Percentiles rank a stretch among this genome's conserved stretches.
phyloP scores from a whole-genome alignment of 2,113 vertebrate species.

The Perccottus glenii region DNA sequence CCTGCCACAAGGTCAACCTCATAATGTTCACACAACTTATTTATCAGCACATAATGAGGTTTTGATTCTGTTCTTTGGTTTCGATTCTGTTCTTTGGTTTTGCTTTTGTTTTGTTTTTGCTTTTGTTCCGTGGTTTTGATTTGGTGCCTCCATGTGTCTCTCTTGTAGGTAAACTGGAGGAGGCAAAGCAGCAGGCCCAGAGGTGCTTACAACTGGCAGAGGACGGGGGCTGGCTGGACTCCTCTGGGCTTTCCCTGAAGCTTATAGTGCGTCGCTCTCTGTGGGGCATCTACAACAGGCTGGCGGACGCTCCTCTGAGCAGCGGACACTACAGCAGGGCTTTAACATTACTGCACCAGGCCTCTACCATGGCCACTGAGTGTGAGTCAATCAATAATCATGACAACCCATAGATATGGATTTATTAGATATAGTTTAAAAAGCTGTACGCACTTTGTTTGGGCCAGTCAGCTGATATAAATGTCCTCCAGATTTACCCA shows the following conservation, averaged over 20 bases:
- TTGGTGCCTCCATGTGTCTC: not conserved
- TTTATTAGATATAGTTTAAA: too few relatives aligned
- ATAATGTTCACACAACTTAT: too few relatives aligned
- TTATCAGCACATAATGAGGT: too few relatives aligned
- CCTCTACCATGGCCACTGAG: not conserved
- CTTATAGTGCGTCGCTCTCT: not conserved
- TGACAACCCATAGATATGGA: too few relatives aligned
- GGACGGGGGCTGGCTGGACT: constrained; percentile 32
- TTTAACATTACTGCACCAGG: constrained; percentile 27
- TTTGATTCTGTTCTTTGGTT: too few relatives aligned
- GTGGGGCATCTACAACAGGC: constrained; percentile 33
- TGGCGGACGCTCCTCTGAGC: constrained; percentile 3
- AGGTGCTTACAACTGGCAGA: constrained; percentile 7
- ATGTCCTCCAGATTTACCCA: too few relatives aligned
- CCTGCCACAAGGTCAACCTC: constrained; percentile 42
- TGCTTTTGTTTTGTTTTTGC: too few relatives aligned
- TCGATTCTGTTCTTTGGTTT: not conserved
- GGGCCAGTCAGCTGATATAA: too few relatives aligned
- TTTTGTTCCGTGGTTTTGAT: too few relatives aligned
- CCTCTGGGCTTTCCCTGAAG: constrained; percentile 15
- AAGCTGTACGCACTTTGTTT: too few relatives aligned
- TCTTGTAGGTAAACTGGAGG: constrained; percentile 42
- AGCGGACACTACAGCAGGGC: not conserved
- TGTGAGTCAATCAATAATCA: constrained; percentile 28
- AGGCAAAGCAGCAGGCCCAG: constrained; percentile 47